These are phyloP conservation scores for Amazona vittata DNA, from an alignment of 2,113 vertebrate genomes.

Conservation along the genomic window DNA sequence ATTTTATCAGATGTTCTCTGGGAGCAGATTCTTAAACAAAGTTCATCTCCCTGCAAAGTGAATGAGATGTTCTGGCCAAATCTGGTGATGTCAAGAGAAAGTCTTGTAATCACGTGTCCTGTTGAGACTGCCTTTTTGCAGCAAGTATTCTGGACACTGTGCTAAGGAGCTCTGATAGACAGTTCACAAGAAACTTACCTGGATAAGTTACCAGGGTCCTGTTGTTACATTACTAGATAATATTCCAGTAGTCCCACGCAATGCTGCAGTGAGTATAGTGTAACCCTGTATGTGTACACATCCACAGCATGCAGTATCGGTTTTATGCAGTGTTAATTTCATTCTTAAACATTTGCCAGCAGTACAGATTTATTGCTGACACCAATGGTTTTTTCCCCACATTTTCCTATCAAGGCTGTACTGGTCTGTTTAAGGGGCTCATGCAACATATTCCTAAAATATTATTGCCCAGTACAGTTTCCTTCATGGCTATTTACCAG, in stretches of 20 bases:
- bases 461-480: neutral
- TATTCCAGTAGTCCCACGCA: neutral
- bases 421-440: neutral
- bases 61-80: neutral
- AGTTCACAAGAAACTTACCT: neutral
- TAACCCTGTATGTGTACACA: neutral
- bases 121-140: neutral
- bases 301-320: neutral
- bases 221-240: neutral
- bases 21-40: neutral
- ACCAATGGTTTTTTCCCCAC: neutral
- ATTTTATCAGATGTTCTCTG: neutral
- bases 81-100: neutral
- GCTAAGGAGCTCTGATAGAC: neutral
- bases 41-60: neutral
- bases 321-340: rapidly evolving
- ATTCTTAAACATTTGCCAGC: neutral
- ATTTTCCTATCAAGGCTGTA: neutral
- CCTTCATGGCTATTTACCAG: neutral
- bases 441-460: rapidly evolving
- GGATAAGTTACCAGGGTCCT: neutral
- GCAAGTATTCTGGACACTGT: neutral
- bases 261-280: neutral
- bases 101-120: neutral
- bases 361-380: neutral